Base-by-base conservation (phyloP, 53 echinoderm and acorn worm genomes). In the Glandiceps talaboti region DNA sequence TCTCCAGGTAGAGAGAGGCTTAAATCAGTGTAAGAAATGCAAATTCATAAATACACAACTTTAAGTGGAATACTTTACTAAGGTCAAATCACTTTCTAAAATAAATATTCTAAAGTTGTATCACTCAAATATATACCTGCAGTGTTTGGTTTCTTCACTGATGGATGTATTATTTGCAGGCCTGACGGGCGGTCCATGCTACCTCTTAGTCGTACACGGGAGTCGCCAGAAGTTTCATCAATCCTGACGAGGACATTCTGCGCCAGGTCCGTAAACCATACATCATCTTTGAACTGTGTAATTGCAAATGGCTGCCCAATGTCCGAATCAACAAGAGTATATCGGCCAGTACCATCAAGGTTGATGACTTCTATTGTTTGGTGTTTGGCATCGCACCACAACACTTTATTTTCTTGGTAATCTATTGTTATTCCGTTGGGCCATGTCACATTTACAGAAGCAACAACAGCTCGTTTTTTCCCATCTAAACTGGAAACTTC, bases 221-320 rank as follows among this genome's bases (percentile, higher is more conserved):
- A 77, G 0, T 76, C 84, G 1, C 93, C 89, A 14, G 78, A 86
- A 0, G 32, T 76, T 79, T 85, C 83, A 33, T 91, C 88, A 26
- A 99, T 80, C 27, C 91, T 79, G 0, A 99, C 80, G 30, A 99
- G 83, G 83, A 87, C 82, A 75, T 90, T 83, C 6, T 45, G 64
- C 1, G 81, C 85, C 77, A 86, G 87, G 32, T 99, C 93, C 25
- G 93, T 91, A 29, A 83, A 91, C 99, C 93, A 99, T 31, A 93
- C 76, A 26, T 85, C 84, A 74, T 84, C 81, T 0, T 84, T 82
- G 28, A 86, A 93, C 73, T 91, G 87, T 1, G 91, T 89, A 33
- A 99, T 79, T 26, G 89, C 87, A 83, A 85, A 87, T 0, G 99
- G 99, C 31, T 90, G 99, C 1, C 87, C 74, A 0, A 85, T 33